A percentile compares a stretch with the other conserved stretches of the same genome.
Evolutionary conservation across 2,888 invertebrate genomes (phyloP).

Genomic region (Cactoblastis cactorum): DNA sequence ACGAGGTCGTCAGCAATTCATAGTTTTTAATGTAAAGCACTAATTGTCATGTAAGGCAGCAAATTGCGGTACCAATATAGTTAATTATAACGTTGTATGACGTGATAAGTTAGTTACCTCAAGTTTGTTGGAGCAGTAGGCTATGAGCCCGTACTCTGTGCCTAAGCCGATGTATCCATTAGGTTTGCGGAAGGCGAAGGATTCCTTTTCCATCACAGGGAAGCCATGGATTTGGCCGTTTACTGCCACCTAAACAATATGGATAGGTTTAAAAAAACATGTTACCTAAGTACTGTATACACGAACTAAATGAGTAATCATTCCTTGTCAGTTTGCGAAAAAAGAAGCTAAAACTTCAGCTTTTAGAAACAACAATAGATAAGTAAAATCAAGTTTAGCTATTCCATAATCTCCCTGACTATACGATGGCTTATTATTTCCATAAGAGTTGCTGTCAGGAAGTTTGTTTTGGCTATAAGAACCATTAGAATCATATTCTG

Average conservation of each 20-base stretch:
- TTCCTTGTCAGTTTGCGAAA: too few relatives aligned
- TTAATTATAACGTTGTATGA: background rate
- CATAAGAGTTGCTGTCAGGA: background rate
- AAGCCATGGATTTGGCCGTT: conserved; percentile 85
- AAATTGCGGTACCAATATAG: too few relatives aligned
- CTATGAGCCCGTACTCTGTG: conserved; percentile 81
- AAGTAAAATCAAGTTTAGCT: too few relatives aligned
- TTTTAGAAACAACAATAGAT: too few relatives aligned
- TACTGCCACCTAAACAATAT: conserved; percentile 66
- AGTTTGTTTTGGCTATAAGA: conserved; percentile 10
- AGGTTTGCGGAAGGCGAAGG: conserved; percentile 81
- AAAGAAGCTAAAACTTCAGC: too few relatives aligned
- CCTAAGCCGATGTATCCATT: conserved; percentile 78
- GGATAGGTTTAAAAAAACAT: background rate
- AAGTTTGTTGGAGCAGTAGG: conserved; percentile 81
- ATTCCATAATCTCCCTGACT: conserved; percentile 10
- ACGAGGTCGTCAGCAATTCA: too few relatives aligned
- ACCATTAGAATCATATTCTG: conserved; percentile 18
- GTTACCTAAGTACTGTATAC: too few relatives aligned
- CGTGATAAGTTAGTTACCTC: conserved; percentile 49
- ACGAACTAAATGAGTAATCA: too few relatives aligned
- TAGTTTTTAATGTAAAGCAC: too few relatives aligned
- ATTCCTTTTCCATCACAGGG: conserved; percentile 80
- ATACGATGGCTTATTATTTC: conserved; percentile 13
- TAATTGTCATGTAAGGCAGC: too few relatives aligned